Evolutionary conservation across 2,888 invertebrate species (phyloP), one percentile per base, ranked within the genome.

Genomic region (Allolobophora icterica): DNA sequence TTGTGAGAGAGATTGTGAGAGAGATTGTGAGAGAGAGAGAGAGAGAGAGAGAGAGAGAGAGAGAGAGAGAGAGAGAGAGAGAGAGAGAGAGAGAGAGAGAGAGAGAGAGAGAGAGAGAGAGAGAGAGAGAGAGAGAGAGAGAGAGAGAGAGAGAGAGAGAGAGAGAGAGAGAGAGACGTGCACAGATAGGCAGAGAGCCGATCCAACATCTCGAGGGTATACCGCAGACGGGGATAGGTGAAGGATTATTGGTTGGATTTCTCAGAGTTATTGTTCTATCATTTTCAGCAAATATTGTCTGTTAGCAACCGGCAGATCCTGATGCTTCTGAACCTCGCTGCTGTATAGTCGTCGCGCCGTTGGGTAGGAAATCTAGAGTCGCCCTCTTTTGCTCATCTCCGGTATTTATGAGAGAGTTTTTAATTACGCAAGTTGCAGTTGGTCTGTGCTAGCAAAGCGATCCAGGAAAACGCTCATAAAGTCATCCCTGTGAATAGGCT

Each of bases 321-420:
- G n/a, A 8, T 6, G 8, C n/a, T 30, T n/a, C 6, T 17, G 71
- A 71, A 71, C 30, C 30, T 71, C n/a, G 30, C n/a, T 13, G n/a
- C n/a, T n/a, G 6, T 8, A 71, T 11, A n/a, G 30, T 4, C 15
- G 30, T n/a, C 30, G 58, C 58, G 45, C 19, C 45, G 45, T 52
- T 71, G n/a, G 71, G 13, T n/a, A 30, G 71, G 71, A 71, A 71
- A 8, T 71, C n/a, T 71, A 13, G 71, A 8, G 71, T 11, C n/a
- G 71, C 71, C 71, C 71, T 71, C 71, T 71, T 71, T 11, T 71
- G 71, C 71, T n/a, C 71, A n/a, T n/a, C 71, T 71, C 71, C 71
- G 71, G n/a, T n/a, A 71, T 71, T 71, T n/a, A n/a, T 17, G 17
- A 21, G 52, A 21, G 71, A n/a, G 1, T 30, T 71, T 30, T 71